Evolutionary conservation across 2,888 invertebrate species (phyloP), one percentile per base, ranked within the genome.

Genomic region (Helicoverpa assulta): DNA sequence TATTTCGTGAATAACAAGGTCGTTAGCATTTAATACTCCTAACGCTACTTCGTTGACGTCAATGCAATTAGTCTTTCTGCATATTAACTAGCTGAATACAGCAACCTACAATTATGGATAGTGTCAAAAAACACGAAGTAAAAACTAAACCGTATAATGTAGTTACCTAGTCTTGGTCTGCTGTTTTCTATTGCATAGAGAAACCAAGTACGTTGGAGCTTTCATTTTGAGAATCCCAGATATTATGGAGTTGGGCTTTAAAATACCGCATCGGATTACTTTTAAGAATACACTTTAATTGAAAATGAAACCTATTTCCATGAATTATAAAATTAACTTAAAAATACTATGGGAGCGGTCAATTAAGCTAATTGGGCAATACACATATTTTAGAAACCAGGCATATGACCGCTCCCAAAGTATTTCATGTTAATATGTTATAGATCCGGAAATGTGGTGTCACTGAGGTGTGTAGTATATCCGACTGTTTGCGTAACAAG

Each of bases 41-140:
- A 70, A 73, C 73, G 73, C 21, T 81, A 72, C 37, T 64, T 61
- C 26, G 60, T 40, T 76, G 84, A 84, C 79, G 84, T 84, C 82
- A 78, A 53, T 56, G 63, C 29, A 72, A 80, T 83, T 77, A 77
- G 70, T 8, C 53, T 62, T 63, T 70, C 68, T 78, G 76, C 67
- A 79, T 84, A 81, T 74, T 71, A 84, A 81, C 58, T 73, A 80
- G 73, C 63, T 54, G 52, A 70, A 55, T 52, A 67, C 52, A 61
- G 50, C 55, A 74, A 74, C 64, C 68, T 68, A 68, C 54, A 78
- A 79, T 78, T 81, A 73, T 60, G 47, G 16, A 50, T 61, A 60
- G 56, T 65, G 61, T 71, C 52, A 55, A 76, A 83, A 83, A 81
- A 73, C 57, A 53, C 47, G 21, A 47, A 7, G 61, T 53, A 72